These are phyloP conservation scores for Drosophila nebulosa DNA, from an alignment of 1,140 invertebrate species.

Conservation along the genomic window DNA sequence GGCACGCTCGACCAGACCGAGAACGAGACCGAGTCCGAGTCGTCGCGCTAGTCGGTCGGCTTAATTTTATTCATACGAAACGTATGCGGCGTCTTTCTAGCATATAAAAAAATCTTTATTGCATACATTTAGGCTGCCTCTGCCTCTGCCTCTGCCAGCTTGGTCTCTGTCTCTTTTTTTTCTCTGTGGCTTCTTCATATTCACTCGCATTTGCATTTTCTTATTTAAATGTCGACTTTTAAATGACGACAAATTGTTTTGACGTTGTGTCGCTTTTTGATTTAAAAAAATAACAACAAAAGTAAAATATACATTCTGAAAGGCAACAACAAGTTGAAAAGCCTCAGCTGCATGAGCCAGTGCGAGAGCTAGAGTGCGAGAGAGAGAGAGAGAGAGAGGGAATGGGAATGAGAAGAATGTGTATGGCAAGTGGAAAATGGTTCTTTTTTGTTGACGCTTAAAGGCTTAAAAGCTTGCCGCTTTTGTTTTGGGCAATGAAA, in stretches of 20 bases:
- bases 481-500: conserved; percentile 35
- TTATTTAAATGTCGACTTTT: conserved; percentile 79
- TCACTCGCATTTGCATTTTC: conserved; percentile 69
- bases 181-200: conserved; percentile 26
- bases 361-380: background rate
- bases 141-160: conserved; percentile 25
- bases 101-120: conserved; percentile 74
- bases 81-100: conserved; percentile 64
- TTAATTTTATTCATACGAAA: conserved; percentile 75
- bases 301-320: conserved; percentile 15
- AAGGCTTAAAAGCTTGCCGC: conserved; percentile 62
- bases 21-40: background rate
- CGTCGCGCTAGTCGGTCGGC: conserved; percentile 22
- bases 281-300: conserved; percentile 47
- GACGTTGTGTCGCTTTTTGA: conserved; percentile 78
- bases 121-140: conserved; percentile 65
- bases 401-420: background rate
- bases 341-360: conserved; percentile 13
- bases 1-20: conserved; percentile 65
- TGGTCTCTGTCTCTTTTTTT: too few relatives aligned
- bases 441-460: conserved; percentile 45
- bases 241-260: conserved; percentile 79
- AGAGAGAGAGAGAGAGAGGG: background rate
- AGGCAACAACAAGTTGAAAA: conserved; percentile 56
- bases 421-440: conserved; percentile 53